Base-by-base conservation (phyloP, 2,888 invertebrate species). In the Hemithea aestivaria region DNA sequence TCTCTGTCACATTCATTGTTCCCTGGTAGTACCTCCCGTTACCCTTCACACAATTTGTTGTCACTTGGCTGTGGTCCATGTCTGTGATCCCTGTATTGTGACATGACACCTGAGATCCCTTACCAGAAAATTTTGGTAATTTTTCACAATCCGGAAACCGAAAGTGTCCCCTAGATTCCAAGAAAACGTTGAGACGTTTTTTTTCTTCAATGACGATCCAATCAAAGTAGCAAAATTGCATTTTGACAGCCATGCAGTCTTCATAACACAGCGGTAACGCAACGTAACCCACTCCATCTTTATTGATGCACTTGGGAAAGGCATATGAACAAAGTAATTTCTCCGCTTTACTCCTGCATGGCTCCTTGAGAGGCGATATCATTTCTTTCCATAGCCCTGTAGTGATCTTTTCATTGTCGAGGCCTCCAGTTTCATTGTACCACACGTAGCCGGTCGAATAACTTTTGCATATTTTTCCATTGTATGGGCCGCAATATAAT, bases 11-110 rank as follows among this genome's bases (percentile, higher is more conserved):
- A 83, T 97, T 98, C 35, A 92, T 89, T 30, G 90, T 93, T 1
- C 98, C 98, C 78, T 96, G 93, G 69, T 98, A 98, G 81, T 93
- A 98, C 27, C 96, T 91, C 0, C 98, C 98, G 62, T 94, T 92
- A 10, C 93, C 96, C 72, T 91, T 91, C 24, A 96, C 90, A 76
- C 98, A 98, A 53, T 94, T 93, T 70, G 92, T 92, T 50, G 96
- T 96, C 6, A 96, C 90, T 78, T 95, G 92, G 42, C 92, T 92
- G 49, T 90, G 88, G 56, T 93, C 91, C 82, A 96, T 91, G 57
- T 95, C 93, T 32, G 95, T 95, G 29, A 97, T 89, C 37, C 94
- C 93, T 35, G 95, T 93, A 76, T 94, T 93, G 1, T 96, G 93
- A 73, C 98, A 98, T 11, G 90, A 90, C 7, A 90, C 88, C 27